Percentiles rank a stretch among this genome's conserved stretches.
Evolutionary conservation across 2,113 vertebrate species (phyloP).

Genomic region (Peromyscus polionotus): DNA sequence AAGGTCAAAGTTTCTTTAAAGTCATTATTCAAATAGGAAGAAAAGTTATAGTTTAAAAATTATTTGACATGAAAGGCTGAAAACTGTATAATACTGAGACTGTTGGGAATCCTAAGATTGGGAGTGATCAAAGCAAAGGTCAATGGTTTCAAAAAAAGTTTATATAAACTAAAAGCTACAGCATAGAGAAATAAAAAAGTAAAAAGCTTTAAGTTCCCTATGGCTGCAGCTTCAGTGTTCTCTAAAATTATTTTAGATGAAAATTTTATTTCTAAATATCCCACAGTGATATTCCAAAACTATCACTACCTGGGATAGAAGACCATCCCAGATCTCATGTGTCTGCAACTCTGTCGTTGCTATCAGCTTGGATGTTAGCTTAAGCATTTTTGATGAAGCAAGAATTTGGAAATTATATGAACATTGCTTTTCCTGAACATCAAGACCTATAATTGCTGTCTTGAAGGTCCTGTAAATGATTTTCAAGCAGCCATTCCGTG

Average conservation of each 20-base stretch:
- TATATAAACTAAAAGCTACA: neutral
- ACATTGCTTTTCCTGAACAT: neutral
- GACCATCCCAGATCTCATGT: neutral
- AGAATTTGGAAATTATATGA: neutral
- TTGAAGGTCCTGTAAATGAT: neutral
- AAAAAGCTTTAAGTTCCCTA: neutral
- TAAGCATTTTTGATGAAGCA: neutral
- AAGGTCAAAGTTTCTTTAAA: slow-evolving; percentile 45
- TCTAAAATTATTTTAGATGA: neutral
- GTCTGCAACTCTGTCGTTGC: neutral
- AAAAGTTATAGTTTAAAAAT: slow-evolving; percentile 25
- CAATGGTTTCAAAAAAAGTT: neutral
- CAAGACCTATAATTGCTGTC: neutral
- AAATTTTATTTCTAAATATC: neutral
- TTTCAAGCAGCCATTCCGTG: neutral
- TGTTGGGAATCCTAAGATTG: neutral
- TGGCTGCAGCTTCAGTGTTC: neutral
- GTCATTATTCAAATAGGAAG: neutral
- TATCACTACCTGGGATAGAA: neutral
- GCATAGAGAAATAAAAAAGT: neutral
- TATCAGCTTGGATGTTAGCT: neutral
- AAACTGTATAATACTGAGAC: neutral
- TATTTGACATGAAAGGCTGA: neutral
- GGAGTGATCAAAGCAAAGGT: neutral
- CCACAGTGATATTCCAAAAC: neutral